Evolutionary conservation across 2,797 vertebrate genomes (phyloP).

Genomic region (Lates japonicus): DNA sequence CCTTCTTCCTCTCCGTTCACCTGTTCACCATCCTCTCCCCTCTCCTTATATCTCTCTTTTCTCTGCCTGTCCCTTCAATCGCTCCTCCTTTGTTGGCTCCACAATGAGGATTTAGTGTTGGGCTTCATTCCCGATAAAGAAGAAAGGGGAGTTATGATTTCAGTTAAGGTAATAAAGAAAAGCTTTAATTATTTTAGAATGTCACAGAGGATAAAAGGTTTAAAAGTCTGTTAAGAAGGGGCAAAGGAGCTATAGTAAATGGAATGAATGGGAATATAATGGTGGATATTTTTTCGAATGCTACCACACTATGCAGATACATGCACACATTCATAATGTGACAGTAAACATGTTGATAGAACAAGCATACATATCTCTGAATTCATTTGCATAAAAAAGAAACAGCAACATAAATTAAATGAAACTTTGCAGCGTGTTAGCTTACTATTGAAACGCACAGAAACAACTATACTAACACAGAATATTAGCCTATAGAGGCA

Average conservation of each 20-base stretch:
- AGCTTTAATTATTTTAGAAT: conserved; percentile 83
- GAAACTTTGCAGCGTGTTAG: conserved; percentile 87
- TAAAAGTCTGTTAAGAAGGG: conserved; percentile 72
- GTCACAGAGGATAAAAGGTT: conserved; percentile 82
- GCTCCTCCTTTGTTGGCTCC: conserved; percentile 77
- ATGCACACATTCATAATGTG: conserved; percentile 72
- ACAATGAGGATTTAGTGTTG: conserved; percentile 82
- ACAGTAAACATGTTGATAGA: conserved; percentile 78
- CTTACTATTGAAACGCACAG: conserved; percentile 87
- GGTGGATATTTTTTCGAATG: conserved; percentile 72
- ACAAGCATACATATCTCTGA: conserved; percentile 87
- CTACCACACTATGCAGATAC: conserved; percentile 75
- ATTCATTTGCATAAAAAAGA: conserved; percentile 90
- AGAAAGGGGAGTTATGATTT: conserved; percentile 80
- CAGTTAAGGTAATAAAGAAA: conserved; percentile 76
- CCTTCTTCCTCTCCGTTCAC: conserved; percentile 43
- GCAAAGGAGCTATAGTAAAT: conserved; percentile 60
- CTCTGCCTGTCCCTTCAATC: conserved; percentile 53
- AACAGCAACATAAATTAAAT: conserved; percentile 85
- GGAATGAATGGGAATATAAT: conserved; percentile 56
- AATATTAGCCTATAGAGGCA: conserved; percentile 88
- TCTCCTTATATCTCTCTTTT: conserved; percentile 61
- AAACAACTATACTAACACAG: conserved; percentile 90
- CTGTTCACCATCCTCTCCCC: conserved; percentile 60
- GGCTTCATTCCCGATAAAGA: conserved; percentile 72